A percentile compares a stretch with the other conserved stretches of the same genome.
Conservation (phyloP, 2,113 vertebrate genomes). For the Ochotona princeps region DNA sequence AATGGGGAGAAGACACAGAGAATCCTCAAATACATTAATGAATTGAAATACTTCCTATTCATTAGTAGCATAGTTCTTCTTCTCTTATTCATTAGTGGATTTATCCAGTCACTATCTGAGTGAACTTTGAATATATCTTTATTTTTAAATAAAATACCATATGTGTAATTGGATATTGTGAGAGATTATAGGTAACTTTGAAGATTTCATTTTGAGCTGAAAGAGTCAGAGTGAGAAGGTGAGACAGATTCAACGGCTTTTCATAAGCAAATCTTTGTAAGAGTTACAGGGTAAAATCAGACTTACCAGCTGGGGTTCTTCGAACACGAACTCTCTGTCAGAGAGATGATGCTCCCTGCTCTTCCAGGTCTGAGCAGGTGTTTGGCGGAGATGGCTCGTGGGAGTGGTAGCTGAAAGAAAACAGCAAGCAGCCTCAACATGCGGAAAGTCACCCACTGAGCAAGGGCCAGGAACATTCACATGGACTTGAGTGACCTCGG, state of each 20-base stretch:
- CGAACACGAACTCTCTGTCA: slow-evolving; percentile 89
- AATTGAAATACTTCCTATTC: background rate
- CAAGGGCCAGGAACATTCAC: background rate
- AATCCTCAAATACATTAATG: slow-evolving; percentile 3
- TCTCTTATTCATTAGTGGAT: background rate
- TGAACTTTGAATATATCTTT: background rate
- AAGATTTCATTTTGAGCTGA: too few relatives aligned
- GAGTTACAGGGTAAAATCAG: background rate
- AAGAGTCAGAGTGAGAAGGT: too few relatives aligned
- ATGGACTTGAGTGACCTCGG: background rate
- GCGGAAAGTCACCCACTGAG: background rate
- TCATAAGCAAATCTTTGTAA: background rate
- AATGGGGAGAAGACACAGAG: background rate
- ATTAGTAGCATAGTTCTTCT: background rate
- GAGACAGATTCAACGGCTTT: background rate
- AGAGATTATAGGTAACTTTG: too few relatives aligned
- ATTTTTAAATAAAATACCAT: too few relatives aligned
- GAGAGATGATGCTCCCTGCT: slow-evolving; percentile 74
- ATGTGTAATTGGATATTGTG: too few relatives aligned
- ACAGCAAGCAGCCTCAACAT: background rate
- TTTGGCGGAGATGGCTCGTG: slow-evolving; percentile 28
- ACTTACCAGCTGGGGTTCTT: slow-evolving; percentile 85
- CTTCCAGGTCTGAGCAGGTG: slow-evolving; percentile 79
- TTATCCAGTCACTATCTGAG: background rate
- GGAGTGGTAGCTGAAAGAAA: slow-evolving; percentile 70